Base-by-base conservation (phyloP, 2,888 invertebrate genomes). In the Hoplodrina blanda region DNA sequence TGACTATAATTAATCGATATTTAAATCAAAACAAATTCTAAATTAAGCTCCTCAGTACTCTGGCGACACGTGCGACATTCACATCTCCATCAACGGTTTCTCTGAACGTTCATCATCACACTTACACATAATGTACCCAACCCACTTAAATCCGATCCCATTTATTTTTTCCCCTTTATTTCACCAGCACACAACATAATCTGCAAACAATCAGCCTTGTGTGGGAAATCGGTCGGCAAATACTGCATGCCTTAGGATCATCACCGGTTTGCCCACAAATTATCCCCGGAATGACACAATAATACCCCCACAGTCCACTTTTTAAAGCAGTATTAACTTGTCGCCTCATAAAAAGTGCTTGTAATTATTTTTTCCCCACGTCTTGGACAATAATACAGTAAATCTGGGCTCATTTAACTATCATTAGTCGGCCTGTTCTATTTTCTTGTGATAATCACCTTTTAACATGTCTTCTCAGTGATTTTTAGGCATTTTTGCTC, bases 321-420 rank as follows among this genome's bases (percentile, higher is more conserved):
- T 79, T 81, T 77, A 84, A 67, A 73, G 61, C 66, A 57, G 56
- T 72, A 86, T 85, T 85, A 83, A 78, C 76, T 84, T 85, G 72
- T 78, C 82, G 69, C 64, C 52, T 70, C 70, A 75, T 78, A 88
- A 85, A 80, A 87, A 84, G 67, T 65, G 64, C 56, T 65, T 64
- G 81, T 86, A 85, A 84, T 84, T 84, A 83, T 85, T 85, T 89
- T 89, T 87, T 87, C 81, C 67, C 69, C 56, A 61, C 80, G 67
- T 85, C 75, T 70, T 69, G 78, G 76, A 89, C 87, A 87, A 88
- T 87, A 86, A 85, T 85, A 82, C 72, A 68, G 85, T 91, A 90
- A 91, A 91, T 89, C 85, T 85, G 82, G 74, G 62, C 88, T 91
- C 89, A 91, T 92, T 92, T 91, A 90, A 88, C 89, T 88, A 88